Percentiles rank a stretch among this genome's conserved stretches.
Evolutionary conservation across 2,888 invertebrate genomes (phyloP).

Genomic region (Tetranychus truncatus): DNA sequence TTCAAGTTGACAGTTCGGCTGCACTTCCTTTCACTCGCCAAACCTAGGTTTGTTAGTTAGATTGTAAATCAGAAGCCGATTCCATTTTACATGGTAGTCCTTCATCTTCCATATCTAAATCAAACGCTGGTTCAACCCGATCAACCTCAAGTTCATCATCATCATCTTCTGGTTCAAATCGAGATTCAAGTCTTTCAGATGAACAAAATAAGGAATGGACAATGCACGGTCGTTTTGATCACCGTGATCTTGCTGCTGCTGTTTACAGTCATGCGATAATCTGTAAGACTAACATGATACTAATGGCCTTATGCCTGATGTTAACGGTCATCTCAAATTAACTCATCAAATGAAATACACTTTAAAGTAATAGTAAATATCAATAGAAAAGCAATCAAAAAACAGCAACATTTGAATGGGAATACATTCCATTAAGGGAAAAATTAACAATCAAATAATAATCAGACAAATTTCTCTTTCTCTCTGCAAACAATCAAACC

Average conservation of each 20-base stretch:
- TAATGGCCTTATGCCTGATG: conserved; percentile 5
- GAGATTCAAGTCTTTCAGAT: background rate
- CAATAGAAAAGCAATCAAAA: background rate
- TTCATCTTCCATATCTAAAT: background rate
- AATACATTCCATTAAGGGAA: too few species aligned
- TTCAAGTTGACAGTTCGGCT: conserved; percentile 55
- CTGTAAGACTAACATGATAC: conserved; percentile 14
- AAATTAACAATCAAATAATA: too few species aligned
- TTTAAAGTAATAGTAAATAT: background rate
- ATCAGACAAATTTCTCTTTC: too few species aligned
- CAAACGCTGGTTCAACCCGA: background rate
- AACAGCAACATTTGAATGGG: background rate
- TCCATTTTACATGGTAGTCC: background rate
- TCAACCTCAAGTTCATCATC: background rate
- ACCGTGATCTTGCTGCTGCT: background rate
- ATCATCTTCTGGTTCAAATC: background rate
- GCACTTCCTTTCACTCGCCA: conserved; percentile 73
- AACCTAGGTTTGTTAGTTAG: conserved; percentile 84
- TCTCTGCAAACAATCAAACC: too few species aligned
- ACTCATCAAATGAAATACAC: background rate
- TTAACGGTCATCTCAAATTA: background rate
- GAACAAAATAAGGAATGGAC: conserved; percentile 4
- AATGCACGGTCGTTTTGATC: conserved; percentile 4
- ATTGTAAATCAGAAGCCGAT: conserved; percentile 40
- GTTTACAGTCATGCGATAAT: conserved; percentile 10